phyloP scores from a whole-genome alignment of 2,888 invertebrate genomes.

The Sinohyriopsis cumingii region DNA sequence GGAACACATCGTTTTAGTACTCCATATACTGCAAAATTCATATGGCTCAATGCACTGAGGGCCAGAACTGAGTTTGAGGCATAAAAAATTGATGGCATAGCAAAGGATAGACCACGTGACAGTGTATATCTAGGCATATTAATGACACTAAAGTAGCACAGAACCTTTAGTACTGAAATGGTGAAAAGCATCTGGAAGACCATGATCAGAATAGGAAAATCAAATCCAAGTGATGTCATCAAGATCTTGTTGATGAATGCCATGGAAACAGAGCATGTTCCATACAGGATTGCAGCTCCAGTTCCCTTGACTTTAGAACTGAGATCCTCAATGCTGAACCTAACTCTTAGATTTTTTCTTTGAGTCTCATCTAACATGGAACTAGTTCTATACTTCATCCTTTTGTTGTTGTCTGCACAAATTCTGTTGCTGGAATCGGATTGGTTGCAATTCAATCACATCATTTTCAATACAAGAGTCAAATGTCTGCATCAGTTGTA shows the following conservation, averaged over 20 bases:
- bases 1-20: conserved; percentile 74
- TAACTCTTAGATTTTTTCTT: too few relatives aligned
- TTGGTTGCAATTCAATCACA: too few relatives aligned
- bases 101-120: conserved; percentile 70
- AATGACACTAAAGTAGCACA: conserved; percentile 58
- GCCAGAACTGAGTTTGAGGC: conserved; percentile 73
- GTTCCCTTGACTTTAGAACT: conserved; percentile 39
- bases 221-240: conserved; percentile 71
- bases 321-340: not conserved
- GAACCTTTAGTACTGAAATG: conserved; percentile 68
- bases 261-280: conserved; percentile 70
- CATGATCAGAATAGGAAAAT: conserved; percentile 74
- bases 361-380: too few relatives aligned
- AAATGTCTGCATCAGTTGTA: too few relatives aligned
- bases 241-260: conserved; percentile 73
- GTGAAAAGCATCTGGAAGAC: conserved; percentile 73
- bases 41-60: conserved; percentile 74
- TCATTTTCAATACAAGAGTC: too few relatives aligned
- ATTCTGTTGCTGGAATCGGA: too few relatives aligned
- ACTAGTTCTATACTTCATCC: too few relatives aligned
- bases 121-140: conserved; percentile 70
- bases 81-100: conserved; percentile 73
- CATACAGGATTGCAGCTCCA: conserved; percentile 71
- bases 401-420: too few relatives aligned
- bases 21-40: conserved; percentile 76